Base-by-base conservation (phyloP, 2,888 invertebrate genomes). In the Macrophya annulata region DNA sequence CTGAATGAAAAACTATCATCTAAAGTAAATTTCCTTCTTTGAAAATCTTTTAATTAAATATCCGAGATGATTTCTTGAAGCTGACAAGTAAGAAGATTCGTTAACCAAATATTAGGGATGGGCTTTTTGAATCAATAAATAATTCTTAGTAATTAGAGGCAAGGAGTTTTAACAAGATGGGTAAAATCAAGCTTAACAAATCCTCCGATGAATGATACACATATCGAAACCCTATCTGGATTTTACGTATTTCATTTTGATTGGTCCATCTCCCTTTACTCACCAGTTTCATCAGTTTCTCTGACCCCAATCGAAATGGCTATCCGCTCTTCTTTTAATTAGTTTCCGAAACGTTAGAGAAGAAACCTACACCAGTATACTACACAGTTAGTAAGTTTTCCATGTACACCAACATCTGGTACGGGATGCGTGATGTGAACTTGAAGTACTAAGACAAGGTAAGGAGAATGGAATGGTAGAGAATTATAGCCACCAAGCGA, bases 301-400 rank as follows among this genome's bases (percentile, higher is more conserved):
- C 43, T n/a, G 72, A 43, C n/a, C 43, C 45, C n/a, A 45, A 40
- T 43, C 72, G 72, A 74, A 74, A 45, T 12, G 17, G 68, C 62
- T 6, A 31, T 12, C 77, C 55, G 17, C 37, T 17, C 25, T 77
- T 77, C 55, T 77, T 77, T 37, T 77, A 77, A 77, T 77, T 25
- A 77, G 77, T 77, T 77, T 55, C 17, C 37, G 15, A 31, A 68
- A 68, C 45, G 43, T 25, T 62, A 4, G 4, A 62, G 31, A 17
- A 17, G n/a, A 68, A 68, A 8, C 31, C 55, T 55, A 43, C 5
- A 21, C 31, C 31, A 31, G 31, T 48, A 25, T 72, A 40, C 9
- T 71, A 15, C 15, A 0, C n/a, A 8, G 37, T 31, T 1, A 12
- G 25, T 12, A 62, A 62, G 48, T 62, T 62, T 62, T 2, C 62